Evolutionary conservation across 2,888 invertebrate genomes (phyloP).

Genomic region (Mythimna loreyi): DNA sequence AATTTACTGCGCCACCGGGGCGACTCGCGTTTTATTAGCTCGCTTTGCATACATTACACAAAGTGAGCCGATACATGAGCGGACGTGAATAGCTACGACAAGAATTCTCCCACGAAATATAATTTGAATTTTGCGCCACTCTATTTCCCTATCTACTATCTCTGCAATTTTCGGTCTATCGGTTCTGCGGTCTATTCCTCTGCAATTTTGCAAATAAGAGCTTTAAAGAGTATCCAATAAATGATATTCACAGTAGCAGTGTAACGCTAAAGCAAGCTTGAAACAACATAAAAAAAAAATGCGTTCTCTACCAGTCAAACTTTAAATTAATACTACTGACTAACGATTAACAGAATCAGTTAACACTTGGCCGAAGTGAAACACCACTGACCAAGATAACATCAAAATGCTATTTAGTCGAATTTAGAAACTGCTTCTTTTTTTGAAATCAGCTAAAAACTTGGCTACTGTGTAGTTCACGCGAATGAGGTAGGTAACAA

Average conservation of each 20-base stretch:
- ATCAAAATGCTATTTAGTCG: too few relatives aligned
- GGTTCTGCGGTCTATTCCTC: slow-evolving; percentile 1
- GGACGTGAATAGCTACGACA: slow-evolving; percentile 69
- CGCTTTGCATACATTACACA: slow-evolving; percentile 86
- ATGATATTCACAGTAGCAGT: slow-evolving; percentile 68
- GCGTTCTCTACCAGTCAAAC: too few relatives aligned
- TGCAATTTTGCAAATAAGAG: slow-evolving; percentile 54
- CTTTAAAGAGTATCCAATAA: slow-evolving; percentile 61
- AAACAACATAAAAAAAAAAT: too few relatives aligned
- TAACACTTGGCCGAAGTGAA: too few relatives aligned
- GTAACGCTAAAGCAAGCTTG: slow-evolving; percentile 55
- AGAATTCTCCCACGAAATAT: slow-evolving; percentile 64
- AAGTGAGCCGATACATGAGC: slow-evolving; percentile 76
- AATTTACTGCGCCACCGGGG: slow-evolving; percentile 84
- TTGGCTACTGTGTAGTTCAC: slow-evolving; percentile 72
- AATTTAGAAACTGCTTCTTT: too few relatives aligned
- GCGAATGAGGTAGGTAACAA: slow-evolving; percentile 73
- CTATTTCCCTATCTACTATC: slow-evolving; percentile 30
- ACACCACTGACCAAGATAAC: too few relatives aligned
- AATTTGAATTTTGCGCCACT: slow-evolving; percentile 50
- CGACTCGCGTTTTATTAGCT: slow-evolving; percentile 86
- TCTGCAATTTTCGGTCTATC: slow-evolving; percentile 36
- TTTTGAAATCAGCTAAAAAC: slow-evolving; percentile 60
- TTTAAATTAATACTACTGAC: too few relatives aligned
- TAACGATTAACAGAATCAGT: too few relatives aligned